phyloP scores from a whole-genome alignment of 2,888 invertebrate genomes.

The Leucoma salicis region DNA sequence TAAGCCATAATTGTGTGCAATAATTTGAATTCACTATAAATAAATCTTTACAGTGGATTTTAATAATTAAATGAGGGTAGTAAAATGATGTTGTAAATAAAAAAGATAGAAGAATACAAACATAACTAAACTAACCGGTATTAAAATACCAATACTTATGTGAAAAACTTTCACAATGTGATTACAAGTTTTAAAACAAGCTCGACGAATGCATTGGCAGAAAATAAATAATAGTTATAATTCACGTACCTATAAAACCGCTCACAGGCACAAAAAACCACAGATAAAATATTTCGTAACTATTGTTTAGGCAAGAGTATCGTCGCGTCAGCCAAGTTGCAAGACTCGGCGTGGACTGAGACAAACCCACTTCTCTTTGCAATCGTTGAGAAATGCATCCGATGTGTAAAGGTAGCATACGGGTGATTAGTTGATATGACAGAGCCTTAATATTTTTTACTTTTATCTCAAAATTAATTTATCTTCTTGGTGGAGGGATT shows the following conservation, averaged over 20 bases:
- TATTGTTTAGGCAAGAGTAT: slow-evolving; percentile 23
- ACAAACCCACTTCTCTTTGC: slow-evolving; percentile 48
- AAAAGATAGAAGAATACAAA: neutral
- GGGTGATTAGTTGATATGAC: slow-evolving; percentile 11
- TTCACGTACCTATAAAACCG: slow-evolving; percentile 31
- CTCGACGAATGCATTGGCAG: neutral
- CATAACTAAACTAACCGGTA: neutral
- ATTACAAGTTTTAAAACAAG: neutral
- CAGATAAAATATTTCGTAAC: slow-evolving; percentile 22
- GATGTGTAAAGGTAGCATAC: slow-evolving; percentile 12
- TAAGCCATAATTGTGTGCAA: too few relatives aligned
- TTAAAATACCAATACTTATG: neutral
- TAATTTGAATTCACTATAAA: too few relatives aligned
- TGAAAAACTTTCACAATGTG: neutral
- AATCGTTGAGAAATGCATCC: slow-evolving; percentile 55
- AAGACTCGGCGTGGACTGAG: slow-evolving; percentile 45
- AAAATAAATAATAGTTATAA: slow-evolving; percentile 6
- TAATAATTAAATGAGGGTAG: too few relatives aligned
- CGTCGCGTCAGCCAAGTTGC: slow-evolving; percentile 32
- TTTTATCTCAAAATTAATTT: too few relatives aligned
- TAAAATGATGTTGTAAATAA: too few relatives aligned
- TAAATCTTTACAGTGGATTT: too few relatives aligned
- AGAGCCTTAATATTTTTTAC: neutral
- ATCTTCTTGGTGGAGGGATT: too few relatives aligned
- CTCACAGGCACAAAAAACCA: slow-evolving; percentile 33